Evolutionary conservation across 2,888 invertebrate genomes (phyloP), one percentile per base, ranked within the genome.

Genomic region (Sicus ferrugineus): DNA sequence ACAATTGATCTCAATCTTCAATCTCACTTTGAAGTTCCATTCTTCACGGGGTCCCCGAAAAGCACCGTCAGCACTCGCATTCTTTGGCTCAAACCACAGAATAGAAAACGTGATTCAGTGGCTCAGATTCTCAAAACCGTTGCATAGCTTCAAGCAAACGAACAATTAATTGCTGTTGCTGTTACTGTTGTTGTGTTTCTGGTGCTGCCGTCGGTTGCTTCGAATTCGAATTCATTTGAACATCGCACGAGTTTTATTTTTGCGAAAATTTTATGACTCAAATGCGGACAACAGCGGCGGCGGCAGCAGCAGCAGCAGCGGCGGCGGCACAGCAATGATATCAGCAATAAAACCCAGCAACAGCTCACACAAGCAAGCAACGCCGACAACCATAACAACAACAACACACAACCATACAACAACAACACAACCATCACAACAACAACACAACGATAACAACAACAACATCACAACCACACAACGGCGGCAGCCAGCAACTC

Each of bases 321-420:
- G 69, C 54, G 52, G 21, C 21, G 11, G 21, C 23, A 21, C 75
- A 72, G 71, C 74, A 78, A 78, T 70, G 71, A 73, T 67, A 74
- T 67, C 67, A 70, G 69, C 68, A 72, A 72, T 28, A 75, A 59
- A 65, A 77, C 78, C 77, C 21, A 58, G 31, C 58, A 63, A 69
- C 62, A 63, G 30, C 30, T 26, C 14, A 56, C 16, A 34, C 23
- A 42, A 23, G n/a, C n/a, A n/a, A 21, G 19, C 23, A n/a, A 56
- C 30, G 21, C 16, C 23, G 28, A 26, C 23, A 28, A 56, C 56
- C 9, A 56, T 11, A 21, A 28, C 63, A 54, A 46, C 62, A 21
- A 42, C 67, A 28, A 52, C 31, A 23, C 26, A 38, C 42, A n/a
- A 28, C 38, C 21, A 16, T 19, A 34, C 34, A 38, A 34, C 34